Conservation (phyloP, 2,888 invertebrate genomes). For the Rapana venosa region DNA sequence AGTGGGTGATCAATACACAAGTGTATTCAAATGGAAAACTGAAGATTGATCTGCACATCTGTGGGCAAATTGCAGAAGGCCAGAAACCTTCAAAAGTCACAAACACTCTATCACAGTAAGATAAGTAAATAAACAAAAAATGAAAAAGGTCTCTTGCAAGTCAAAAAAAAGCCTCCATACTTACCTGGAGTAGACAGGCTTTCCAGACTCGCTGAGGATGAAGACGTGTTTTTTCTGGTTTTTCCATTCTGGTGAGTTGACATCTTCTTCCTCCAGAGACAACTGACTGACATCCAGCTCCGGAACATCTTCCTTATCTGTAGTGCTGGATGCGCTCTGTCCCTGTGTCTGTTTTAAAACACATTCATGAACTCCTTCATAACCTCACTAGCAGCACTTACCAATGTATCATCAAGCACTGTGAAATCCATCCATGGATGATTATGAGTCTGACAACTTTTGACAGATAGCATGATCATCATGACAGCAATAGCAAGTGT, state of each 20-base stretch:
- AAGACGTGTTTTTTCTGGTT: conserved; percentile 94
- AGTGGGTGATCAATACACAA: no score
- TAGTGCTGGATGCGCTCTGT: conserved; percentile 35
- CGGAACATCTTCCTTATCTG: conserved; percentile 49
- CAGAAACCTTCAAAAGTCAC: no score
- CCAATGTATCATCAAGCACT: no score
- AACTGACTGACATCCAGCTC: conserved; percentile 45
- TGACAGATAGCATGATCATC: no score
- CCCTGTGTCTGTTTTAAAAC: conserved; percentile 8
- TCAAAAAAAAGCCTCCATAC: background rate
- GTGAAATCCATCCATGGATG: no score
- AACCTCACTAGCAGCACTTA: no score
- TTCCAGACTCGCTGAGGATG: conserved; percentile 95
- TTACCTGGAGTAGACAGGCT: conserved; percentile 95
- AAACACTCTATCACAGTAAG: no score
- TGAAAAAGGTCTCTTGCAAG: background rate
- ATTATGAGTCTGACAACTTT: no score
- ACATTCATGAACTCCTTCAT: background rate
- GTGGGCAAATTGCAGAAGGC: no score
- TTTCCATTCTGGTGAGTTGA: conserved; percentile 83
- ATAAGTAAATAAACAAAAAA: background rate
- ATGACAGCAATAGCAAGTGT: no score
- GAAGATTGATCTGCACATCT: no score
- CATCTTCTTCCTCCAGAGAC: conserved; percentile 69
- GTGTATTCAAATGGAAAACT: no score